Conservation (phyloP, 1,140 invertebrate species). For the Phthorimaea operculella region DNA sequence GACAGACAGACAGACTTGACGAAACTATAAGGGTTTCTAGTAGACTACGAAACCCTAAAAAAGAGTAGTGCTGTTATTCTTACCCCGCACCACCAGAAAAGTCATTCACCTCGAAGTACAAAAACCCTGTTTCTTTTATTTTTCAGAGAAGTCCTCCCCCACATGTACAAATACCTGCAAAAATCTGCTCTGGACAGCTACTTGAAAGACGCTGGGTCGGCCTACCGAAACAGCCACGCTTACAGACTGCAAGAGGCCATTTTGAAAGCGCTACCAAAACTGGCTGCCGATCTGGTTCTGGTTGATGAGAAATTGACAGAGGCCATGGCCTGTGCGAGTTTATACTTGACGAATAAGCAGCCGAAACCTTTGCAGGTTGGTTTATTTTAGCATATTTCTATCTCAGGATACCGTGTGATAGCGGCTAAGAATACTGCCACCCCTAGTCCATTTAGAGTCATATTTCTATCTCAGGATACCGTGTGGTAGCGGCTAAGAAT, state of each 20-base stretch:
- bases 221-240: slow-evolving; percentile 71
- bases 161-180: slow-evolving; percentile 64
- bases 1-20: too few relatives aligned
- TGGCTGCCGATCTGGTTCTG: slow-evolving; percentile 67
- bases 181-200: slow-evolving; percentile 68
- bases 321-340: slow-evolving; percentile 53
- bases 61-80: too few relatives aligned
- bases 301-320: slow-evolving; percentile 62
- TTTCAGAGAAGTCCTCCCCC: slow-evolving; percentile 72
- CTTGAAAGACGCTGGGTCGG: slow-evolving; percentile 67
- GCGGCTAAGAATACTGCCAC: too few relatives aligned
- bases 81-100: too few relatives aligned
- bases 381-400: not conserved
- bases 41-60: too few relatives aligned
- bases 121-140: too few relatives aligned
- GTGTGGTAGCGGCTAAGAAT: too few relatives aligned
- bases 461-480: too few relatives aligned
- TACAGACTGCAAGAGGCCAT: slow-evolving; percentile 72
- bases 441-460: too few relatives aligned
- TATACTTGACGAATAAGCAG: slow-evolving; percentile 72
- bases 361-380: slow-evolving; percentile 72
- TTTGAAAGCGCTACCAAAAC: slow-evolving; percentile 62
- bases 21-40: too few relatives aligned
- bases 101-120: too few relatives aligned
- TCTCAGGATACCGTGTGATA: too few relatives aligned